A percentile compares a stretch with the other conserved stretches of the same genome.
Conservation (phyloP, 1,140 invertebrate genomes). For the Wiebesia pumilae region DNA sequence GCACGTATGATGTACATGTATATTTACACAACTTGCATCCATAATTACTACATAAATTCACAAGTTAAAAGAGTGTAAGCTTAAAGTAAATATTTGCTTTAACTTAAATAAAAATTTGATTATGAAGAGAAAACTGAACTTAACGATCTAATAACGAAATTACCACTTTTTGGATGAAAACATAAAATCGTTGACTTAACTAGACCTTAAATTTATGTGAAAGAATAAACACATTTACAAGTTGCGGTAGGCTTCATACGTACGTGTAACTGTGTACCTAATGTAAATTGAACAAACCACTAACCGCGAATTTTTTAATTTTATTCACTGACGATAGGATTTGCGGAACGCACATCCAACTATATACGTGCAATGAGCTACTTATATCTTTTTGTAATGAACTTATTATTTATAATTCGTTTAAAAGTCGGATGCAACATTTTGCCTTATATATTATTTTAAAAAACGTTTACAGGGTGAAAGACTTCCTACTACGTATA, state of each 20-base stretch:
- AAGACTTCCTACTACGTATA: background rate
- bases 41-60: no score
- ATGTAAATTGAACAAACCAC: conserved; percentile 9
- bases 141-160: no score
- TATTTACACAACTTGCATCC: no score
- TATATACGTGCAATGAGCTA: background rate
- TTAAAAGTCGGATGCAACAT: background rate
- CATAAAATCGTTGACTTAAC: no score
- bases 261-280: background rate
- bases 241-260: background rate
- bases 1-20: no score
- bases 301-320: conserved; percentile 26
- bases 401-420: conserved; percentile 14
- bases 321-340: background rate
- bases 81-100: no score
- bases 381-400: background rate
- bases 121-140: no score
- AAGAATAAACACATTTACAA: no score
- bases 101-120: no score
- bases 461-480: background rate
- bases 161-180: no score
- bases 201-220: no score
- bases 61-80: no score
- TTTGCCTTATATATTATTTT: background rate
- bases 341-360: background rate